phyloP scores from a whole-genome alignment of 2,888 invertebrate species.

The Acronicta alni region DNA sequence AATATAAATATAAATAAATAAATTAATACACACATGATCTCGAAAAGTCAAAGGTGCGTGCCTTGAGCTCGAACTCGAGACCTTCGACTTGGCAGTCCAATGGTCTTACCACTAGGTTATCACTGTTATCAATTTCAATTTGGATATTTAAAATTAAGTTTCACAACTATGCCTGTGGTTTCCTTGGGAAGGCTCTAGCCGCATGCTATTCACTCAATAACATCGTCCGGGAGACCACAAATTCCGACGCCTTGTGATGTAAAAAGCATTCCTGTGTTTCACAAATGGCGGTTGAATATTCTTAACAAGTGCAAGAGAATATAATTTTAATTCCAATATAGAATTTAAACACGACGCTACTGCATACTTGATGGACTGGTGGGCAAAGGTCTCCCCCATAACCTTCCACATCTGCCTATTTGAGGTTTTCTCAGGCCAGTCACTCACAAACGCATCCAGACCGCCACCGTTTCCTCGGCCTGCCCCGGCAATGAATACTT shows the following conservation, averaged over 20 bases:
- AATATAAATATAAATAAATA: too few species aligned
- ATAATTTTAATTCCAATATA: constrained; percentile 21
- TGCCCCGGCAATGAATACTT: too few species aligned
- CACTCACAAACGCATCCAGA: too few species aligned
- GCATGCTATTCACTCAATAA: constrained; percentile 34
- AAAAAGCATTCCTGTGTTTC: constrained; percentile 52
- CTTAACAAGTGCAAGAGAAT: constrained; percentile 20
- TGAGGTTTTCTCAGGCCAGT: too few species aligned
- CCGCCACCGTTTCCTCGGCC: too few species aligned
- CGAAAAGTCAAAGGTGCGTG: too few species aligned
- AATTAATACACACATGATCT: too few species aligned
- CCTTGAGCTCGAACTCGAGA: too few species aligned
- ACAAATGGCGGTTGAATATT: constrained; percentile 43
- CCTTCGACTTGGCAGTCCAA: too few species aligned
- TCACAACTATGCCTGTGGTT: constrained; percentile 15
- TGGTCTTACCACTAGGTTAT: too few species aligned
- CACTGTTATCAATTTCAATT: background rate
- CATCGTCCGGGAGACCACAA: constrained; percentile 40
- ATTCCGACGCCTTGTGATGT: constrained; percentile 34
- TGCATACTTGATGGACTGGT: constrained; percentile 8
- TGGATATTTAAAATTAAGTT: constrained; percentile 12
- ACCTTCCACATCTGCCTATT: too few species aligned
- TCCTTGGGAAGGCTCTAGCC: constrained; percentile 8
- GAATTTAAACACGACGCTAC: background rate
- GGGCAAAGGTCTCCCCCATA: too few species aligned